These are phyloP conservation scores for Drosophila multiciliata DNA, from an alignment of 2,888 invertebrate species.

Conservation along the genomic window DNA sequence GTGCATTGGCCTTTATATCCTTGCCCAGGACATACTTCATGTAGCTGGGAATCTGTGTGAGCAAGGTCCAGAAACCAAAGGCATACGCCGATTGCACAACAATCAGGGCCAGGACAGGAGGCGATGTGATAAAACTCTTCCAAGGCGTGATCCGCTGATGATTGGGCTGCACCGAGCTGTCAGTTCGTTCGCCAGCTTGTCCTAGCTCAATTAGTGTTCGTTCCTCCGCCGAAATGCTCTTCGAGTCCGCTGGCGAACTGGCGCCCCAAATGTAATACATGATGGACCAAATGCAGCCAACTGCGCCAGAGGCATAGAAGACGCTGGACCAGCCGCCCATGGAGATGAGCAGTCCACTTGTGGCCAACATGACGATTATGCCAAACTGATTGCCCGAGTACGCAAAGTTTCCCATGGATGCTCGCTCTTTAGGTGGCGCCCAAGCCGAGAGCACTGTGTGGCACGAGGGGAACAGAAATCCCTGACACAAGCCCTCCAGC, in stretches of 20 bases:
- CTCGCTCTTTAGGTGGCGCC: slow-evolving; percentile 88
- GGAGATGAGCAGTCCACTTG: slow-evolving; percentile 89
- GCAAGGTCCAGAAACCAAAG: slow-evolving; percentile 90
- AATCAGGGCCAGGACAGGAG: slow-evolving; percentile 87
- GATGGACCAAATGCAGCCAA: slow-evolving; percentile 86
- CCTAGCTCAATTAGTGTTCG: slow-evolving; percentile 89
- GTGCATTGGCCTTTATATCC: slow-evolving; percentile 88
- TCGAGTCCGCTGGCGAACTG: slow-evolving; percentile 87
- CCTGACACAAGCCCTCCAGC: slow-evolving; percentile 90
- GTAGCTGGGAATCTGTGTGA: slow-evolving; percentile 90
- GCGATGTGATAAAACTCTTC: slow-evolving; percentile 87
- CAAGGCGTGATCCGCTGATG: slow-evolving; percentile 86
- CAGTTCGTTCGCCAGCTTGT: slow-evolving; percentile 71
- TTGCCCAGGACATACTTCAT: slow-evolving; percentile 89
- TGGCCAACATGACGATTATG: slow-evolving; percentile 88
- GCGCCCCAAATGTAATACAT: slow-evolving; percentile 87
- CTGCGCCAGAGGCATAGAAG: slow-evolving; percentile 87
- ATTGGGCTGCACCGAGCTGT: slow-evolving; percentile 39
- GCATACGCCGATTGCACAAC: slow-evolving; percentile 86
- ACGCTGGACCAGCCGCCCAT: slow-evolving; percentile 88
- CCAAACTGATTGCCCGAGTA: slow-evolving; percentile 89
- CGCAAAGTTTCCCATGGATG: slow-evolving; percentile 86
- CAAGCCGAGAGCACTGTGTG: slow-evolving; percentile 91
- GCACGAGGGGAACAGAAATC: slow-evolving; percentile 89
- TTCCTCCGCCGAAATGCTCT: slow-evolving; percentile 88